Evolutionary conservation across 92 coral and sea anemone species (phyloP).

Genomic region (Zoanthus gigantus): DNA sequence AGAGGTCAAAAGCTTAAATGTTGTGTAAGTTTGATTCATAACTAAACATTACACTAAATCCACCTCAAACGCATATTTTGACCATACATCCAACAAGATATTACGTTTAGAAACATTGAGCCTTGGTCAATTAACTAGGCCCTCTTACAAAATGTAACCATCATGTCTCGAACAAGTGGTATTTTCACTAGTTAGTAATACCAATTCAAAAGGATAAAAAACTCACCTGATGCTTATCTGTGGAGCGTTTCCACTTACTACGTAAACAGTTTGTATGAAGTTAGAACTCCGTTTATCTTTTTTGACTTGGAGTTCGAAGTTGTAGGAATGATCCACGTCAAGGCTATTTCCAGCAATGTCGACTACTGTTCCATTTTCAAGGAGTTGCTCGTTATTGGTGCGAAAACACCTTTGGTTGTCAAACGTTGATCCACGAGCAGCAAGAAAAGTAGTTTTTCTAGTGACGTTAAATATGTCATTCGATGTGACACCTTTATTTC

Average conservation of each 20-base stretch:
- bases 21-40: too few species aligned
- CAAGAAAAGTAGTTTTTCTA: neutral
- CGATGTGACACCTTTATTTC: neutral
- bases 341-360: neutral
- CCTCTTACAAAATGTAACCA: too few species aligned
- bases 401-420: constrained; percentile 1
- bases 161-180: too few species aligned
- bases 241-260: neutral
- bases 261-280: constrained; percentile 21
- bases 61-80: too few species aligned
- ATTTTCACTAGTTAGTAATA: neutral
- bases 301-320: neutral
- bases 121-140: too few species aligned
- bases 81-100: too few species aligned
- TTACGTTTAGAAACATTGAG: too few species aligned
- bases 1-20: too few species aligned
- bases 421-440: neutral
- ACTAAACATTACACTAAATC: too few species aligned
- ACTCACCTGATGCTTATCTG: constrained; percentile 9
- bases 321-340: neutral
- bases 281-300: neutral
- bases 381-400: neutral
- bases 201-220: neutral
- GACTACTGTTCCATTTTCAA: neutral
- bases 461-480: neutral